Base-by-base conservation (phyloP, 2,113 vertebrate genomes). In the Camelus bactrianus region DNA sequence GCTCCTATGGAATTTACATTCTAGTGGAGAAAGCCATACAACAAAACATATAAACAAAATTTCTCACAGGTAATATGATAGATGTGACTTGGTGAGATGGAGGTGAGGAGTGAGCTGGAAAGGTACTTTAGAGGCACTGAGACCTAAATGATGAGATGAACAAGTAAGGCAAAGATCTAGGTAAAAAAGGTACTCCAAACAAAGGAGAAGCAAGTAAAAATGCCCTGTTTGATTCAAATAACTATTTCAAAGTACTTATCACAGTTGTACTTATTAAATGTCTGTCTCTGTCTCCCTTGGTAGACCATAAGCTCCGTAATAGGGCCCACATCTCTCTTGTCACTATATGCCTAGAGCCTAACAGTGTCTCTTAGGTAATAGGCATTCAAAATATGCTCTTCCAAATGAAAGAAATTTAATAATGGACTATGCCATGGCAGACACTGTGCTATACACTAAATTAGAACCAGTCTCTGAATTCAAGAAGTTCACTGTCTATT, bases 371-470 rank as follows among this genome's bases (percentile, higher is more conserved):
- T 85, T 93, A 76, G 14, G 92, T 5, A 83, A 46, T 9, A 48
- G 8, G 26, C 14, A 10, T 35, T 97, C 67, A 96, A 95, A 84
- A 84, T 46, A 80, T 16, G 76, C 92, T 83, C 96, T 83, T 19
- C 76, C 82, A 90, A 94, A 84, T 52, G 8, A 95, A 92, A 93
- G 32, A 92, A 85, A 81, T 77, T 76, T 86, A 90, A 90, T 48
- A 28, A 89, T 35, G 3, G 7, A 67, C 3, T 77, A 83, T 65
- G 82, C 48, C 4, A 88, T 12, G 26, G 3, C 56, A 89, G 30
- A 86, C 75, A 42, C 20, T 77, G 35, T 65, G 26, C 17, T 64
- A 69, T 10, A 58, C 11, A 60, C 48, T 77, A 6, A 67, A 69
- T 93, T 91, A 96, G 62, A 93, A 92, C 38, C 6, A 72, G 24